A percentile compares a stretch with the other conserved stretches of the same genome.
Conservation (phyloP, 2,888 invertebrate species). For the Pammene fasciana region DNA sequence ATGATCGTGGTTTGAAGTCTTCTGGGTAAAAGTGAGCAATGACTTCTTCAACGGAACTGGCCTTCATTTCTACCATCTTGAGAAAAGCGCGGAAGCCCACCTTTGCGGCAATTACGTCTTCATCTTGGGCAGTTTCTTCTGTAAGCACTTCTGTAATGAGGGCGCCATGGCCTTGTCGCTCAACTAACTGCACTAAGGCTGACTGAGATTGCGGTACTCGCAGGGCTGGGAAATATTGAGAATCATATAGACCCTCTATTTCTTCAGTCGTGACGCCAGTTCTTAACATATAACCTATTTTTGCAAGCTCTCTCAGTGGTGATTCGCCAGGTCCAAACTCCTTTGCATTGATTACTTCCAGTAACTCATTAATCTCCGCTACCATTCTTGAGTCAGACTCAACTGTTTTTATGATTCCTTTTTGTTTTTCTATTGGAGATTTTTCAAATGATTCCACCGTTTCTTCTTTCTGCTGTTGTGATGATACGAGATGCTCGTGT, state of each 20-base stretch:
- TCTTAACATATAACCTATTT: constrained; percentile 90
- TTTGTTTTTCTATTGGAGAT: constrained; percentile 81
- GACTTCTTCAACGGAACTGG: constrained; percentile 92
- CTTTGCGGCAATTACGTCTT: constrained; percentile 89
- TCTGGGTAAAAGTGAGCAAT: constrained; percentile 92
- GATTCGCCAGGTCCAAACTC: constrained; percentile 92
- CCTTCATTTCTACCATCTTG: constrained; percentile 91
- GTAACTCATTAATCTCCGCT: constrained; percentile 89
- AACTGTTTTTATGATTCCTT: constrained; percentile 79
- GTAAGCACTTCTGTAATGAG: constrained; percentile 91
- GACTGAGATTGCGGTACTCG: constrained; percentile 92
- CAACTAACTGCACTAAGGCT: constrained; percentile 92
- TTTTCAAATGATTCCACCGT: constrained; percentile 80
- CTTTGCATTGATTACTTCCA: constrained; percentile 88
- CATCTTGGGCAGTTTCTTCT: constrained; percentile 90
- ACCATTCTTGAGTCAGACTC: constrained; percentile 84
- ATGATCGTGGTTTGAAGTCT: constrained; percentile 91
- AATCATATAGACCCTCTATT: constrained; percentile 90
- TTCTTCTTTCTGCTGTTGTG: constrained; percentile 83
- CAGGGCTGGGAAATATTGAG: constrained; percentile 90
- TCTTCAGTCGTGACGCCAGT: constrained; percentile 90
- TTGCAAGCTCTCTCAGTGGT: constrained; percentile 91
- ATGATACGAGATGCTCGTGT: constrained; percentile 83
- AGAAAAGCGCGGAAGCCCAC: constrained; percentile 94
- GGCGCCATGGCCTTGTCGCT: constrained; percentile 91